Evolutionary conservation across 1,140 invertebrate species (phyloP).

Genomic region (Colletes latitarsis): DNA sequence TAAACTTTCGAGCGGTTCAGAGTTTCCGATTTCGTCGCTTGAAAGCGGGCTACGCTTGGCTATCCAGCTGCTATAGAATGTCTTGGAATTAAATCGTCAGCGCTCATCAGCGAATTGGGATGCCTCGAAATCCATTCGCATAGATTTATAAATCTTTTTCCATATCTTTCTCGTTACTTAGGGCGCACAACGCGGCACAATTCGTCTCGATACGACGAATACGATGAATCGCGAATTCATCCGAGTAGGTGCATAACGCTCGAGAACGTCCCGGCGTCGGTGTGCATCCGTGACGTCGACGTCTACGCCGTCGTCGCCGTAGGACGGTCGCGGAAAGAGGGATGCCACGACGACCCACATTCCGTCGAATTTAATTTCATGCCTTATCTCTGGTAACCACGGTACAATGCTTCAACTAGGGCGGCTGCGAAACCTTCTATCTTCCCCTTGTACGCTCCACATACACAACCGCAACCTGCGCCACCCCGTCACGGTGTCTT

Average conservation of each 20-base stretch:
- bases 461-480: slow-evolving; percentile 22
- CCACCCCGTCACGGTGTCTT: background rate
- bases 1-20: too few relatives aligned
- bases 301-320: slow-evolving; percentile 45
- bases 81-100: too few relatives aligned
- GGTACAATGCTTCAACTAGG: slow-evolving; percentile 68
- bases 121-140: background rate
- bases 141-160: too few relatives aligned
- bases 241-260: background rate
- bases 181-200: background rate
- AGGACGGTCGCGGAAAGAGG: slow-evolving; percentile 47
- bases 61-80: too few relatives aligned
- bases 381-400: slow-evolving; percentile 73
- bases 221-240: slow-evolving; percentile 28
- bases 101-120: too few relatives aligned
- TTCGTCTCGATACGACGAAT: slow-evolving; percentile 13
- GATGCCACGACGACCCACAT: slow-evolving; percentile 70
- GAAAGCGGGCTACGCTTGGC: too few relatives aligned
- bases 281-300: background rate
- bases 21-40: too few relatives aligned
- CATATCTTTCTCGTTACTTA: background rate
- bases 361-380: slow-evolving; percentile 77
- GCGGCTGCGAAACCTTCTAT: slow-evolving; percentile 63
- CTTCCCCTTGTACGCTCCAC: slow-evolving; percentile 42
- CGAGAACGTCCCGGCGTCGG: background rate